Percentiles rank a stretch among this genome's conserved stretches.
Evolutionary conservation across 2,888 invertebrate species (phyloP).

Genomic region (Byasa hedistus): DNA sequence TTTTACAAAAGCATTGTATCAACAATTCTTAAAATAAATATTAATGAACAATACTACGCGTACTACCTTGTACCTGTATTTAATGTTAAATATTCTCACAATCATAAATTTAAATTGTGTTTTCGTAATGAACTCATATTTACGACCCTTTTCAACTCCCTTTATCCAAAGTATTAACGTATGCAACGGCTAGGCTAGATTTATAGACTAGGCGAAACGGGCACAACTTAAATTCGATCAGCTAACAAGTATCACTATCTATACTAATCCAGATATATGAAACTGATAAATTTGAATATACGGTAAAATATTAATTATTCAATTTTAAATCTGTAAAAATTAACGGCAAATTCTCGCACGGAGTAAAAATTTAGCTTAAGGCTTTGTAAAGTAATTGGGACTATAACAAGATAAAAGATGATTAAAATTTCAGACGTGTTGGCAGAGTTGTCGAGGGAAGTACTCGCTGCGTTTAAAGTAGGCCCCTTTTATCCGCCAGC

Average conservation of each 20-base stretch:
- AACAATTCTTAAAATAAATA: no score
- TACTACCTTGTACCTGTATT: not conserved
- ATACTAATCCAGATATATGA: not conserved
- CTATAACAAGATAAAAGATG: conserved; percentile 47
- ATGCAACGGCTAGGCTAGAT: conserved; percentile 42
- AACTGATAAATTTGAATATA: not conserved
- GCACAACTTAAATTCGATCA: not conserved
- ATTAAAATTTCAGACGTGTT: conserved; percentile 61
- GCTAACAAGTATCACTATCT: not conserved
- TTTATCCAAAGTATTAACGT: conserved; percentile 63
- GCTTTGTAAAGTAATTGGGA: conserved; percentile 38
- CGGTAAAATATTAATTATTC: no score
- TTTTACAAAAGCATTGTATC: no score
- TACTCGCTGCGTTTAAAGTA: conserved; percentile 59
- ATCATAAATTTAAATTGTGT: conserved; percentile 40
- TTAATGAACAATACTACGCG: not conserved
- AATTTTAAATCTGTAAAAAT: not conserved
- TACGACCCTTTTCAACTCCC: conserved; percentile 55
- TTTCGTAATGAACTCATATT: conserved; percentile 48
- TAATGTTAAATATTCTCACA: conserved; percentile 7
- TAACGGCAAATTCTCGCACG: not conserved
- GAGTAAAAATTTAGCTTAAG: conserved; percentile 33
- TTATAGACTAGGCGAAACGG: not conserved
- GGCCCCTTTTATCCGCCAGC: conserved; percentile 55
- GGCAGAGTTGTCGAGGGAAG: conserved; percentile 52